These are phyloP conservation scores for Peromyscus melanophrys DNA, from an alignment of 2,797 vertebrate genomes.

Conservation along the genomic window DNA sequence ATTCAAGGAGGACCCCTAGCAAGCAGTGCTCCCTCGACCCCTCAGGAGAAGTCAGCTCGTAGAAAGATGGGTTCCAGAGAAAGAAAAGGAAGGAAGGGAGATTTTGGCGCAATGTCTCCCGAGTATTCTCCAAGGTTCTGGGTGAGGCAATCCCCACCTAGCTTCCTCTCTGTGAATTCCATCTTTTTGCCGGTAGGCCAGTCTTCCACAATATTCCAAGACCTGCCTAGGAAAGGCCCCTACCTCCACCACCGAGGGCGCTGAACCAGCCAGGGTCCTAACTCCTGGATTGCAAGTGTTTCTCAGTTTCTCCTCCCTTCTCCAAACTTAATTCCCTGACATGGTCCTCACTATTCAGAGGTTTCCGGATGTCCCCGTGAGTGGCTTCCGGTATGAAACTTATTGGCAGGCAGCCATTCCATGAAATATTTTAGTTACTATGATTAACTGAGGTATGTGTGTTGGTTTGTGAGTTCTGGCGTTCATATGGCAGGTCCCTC, in stretches of 20 bases:
- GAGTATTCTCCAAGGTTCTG: background rate
- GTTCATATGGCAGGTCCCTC: background rate
- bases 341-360: background rate
- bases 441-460: background rate
- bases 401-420: background rate
- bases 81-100: background rate
- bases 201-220: background rate
- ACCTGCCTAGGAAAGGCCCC: background rate
- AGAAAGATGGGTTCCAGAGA: background rate
- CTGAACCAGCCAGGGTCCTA: background rate
- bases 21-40: background rate
- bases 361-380: background rate
- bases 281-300: background rate
- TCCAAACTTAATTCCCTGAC: background rate
- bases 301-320: background rate
- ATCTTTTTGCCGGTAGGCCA: background rate
- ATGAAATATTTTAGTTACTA: background rate
- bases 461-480: background rate
- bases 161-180: background rate
- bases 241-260: background rate
- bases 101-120: background rate
- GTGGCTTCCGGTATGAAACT: background rate
- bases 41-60: background rate
- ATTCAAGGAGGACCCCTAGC: constrained; percentile 42
- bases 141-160: background rate